Evolutionary conservation across 2,888 invertebrate genomes (phyloP), one percentile per base, ranked within the genome.

Genomic region (Panopea generosa): DNA sequence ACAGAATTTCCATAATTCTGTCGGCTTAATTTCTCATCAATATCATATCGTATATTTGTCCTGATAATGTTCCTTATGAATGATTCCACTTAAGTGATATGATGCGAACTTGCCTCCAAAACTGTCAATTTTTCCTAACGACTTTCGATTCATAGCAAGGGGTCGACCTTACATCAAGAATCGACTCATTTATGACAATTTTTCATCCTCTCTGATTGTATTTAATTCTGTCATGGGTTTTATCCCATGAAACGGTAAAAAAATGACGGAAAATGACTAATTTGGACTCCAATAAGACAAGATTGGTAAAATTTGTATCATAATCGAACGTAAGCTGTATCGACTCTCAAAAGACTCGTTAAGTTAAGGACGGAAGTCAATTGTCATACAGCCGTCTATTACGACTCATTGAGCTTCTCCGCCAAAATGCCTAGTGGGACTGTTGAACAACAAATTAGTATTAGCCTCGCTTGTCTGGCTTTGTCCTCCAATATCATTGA

Each of bases 1-100:
- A 66, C 75, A 29, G 55, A 69, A 80, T 80, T 80, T 76, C 80
- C 80, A 76, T 76, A 80, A 80, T 76, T 76, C 73, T 70, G 69
- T 70, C 66, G 62, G 73, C 57, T 56, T 73, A 76, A 80, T 80
- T 59, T 62, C 69, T 70, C 76, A 73, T 76, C 73, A 67, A 66
- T 72, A 72, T 69, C 62, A 53, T 53, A 45, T 60, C 55, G 73
- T 72, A 66, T 69, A 69, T 70, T 80, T 73, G 76, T 76, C 80
- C 56, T 63, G 76, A 80, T 80, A 73, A 76, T 80, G 80, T 76
- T 70, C 67, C 43, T 60, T 70, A 26, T 65, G 72, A 69, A 63
- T 65, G 72, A 72, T 77, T 60, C 56, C 45, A 57, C 72, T 73
- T 70, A 69, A 75, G 69, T 69, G 69, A 75, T 80, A 66, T 62